phyloP scores from a whole-genome alignment of 2,888 invertebrate genomes.

The Gerosis bhagava region DNA sequence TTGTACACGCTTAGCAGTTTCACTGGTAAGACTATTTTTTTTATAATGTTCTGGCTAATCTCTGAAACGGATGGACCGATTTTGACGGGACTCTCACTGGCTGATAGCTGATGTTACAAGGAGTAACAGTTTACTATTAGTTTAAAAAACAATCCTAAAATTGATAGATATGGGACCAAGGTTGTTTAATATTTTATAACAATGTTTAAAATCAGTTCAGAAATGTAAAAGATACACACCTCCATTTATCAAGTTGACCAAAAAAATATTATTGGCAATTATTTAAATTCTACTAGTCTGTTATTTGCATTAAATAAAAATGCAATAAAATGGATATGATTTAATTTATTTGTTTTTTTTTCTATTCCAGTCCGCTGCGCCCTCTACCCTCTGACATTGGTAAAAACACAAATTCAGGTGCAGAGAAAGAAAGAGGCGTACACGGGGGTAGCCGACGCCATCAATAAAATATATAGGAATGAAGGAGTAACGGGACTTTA shows the following conservation, averaged over 20 bases:
- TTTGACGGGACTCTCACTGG: no score
- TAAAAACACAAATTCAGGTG: conserved; percentile 96
- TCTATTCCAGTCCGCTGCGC: conserved; percentile 82
- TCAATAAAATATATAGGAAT: conserved; percentile 90
- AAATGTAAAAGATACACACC: no score
- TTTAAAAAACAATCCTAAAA: not conserved
- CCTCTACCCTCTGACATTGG: conserved; percentile 95
- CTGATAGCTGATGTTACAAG: no score
- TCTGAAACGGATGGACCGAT: no score
- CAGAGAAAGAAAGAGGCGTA: conserved; percentile 93
- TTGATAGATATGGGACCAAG: not conserved
- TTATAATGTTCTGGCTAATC: no score
- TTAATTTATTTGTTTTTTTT: no score
- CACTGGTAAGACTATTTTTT: conserved; percentile 76
- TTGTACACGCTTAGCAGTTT: conserved; percentile 96
- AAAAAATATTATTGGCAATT: conserved; percentile 1
- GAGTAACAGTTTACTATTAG: no score
- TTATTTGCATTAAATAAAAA: no score
- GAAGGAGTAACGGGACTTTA: conserved; percentile 96
- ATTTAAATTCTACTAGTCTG: no score
- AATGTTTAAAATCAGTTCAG: no score
- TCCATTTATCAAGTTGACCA: no score
- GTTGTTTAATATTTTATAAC: not conserved
- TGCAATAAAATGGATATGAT: no score
- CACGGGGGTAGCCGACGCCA: conserved; percentile 94